Conservation (phyloP, 2,797 vertebrate species). For the Lithobates sylvaticus region DNA sequence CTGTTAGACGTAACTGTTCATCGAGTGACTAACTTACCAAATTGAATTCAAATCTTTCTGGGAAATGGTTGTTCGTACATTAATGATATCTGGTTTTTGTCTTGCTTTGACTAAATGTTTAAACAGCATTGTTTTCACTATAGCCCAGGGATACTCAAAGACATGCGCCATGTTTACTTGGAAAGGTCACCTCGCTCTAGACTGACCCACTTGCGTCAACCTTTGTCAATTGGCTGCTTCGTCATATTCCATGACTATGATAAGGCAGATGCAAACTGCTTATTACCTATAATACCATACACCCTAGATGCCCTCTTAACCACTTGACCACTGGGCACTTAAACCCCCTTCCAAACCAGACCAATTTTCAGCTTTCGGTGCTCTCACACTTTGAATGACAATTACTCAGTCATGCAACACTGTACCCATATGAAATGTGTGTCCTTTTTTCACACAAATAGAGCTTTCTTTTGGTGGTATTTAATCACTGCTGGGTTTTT, state of each 20-base stretch:
- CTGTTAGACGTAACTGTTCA: slow-evolving; percentile 37
- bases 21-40: slow-evolving; percentile 42
- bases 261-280: too few relatives aligned
- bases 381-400: too few relatives aligned
- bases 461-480: too few relatives aligned
- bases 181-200: neutral
- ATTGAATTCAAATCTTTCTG: slow-evolving; percentile 48
- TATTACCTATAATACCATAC: too few relatives aligned
- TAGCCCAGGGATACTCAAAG: neutral
- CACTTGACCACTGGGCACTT: too few relatives aligned
- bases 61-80: slow-evolving; percentile 17
- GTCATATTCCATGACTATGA: neutral
- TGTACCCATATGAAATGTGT: too few relatives aligned
- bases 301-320: too few relatives aligned
- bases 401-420: too few relatives aligned
- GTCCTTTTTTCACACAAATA: too few relatives aligned
- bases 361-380: too few relatives aligned
- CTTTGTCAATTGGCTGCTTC: neutral
- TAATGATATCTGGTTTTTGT: slow-evolving; percentile 49
- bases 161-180: neutral
- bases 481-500: too few relatives aligned
- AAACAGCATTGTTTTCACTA: neutral
- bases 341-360: too few relatives aligned
- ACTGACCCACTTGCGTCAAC: neutral
- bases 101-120: slow-evolving; percentile 22